These are phyloP conservation scores for Drosophila grimshawi DNA, from an alignment of 1,140 invertebrate species.

Conservation along the genomic window DNA sequence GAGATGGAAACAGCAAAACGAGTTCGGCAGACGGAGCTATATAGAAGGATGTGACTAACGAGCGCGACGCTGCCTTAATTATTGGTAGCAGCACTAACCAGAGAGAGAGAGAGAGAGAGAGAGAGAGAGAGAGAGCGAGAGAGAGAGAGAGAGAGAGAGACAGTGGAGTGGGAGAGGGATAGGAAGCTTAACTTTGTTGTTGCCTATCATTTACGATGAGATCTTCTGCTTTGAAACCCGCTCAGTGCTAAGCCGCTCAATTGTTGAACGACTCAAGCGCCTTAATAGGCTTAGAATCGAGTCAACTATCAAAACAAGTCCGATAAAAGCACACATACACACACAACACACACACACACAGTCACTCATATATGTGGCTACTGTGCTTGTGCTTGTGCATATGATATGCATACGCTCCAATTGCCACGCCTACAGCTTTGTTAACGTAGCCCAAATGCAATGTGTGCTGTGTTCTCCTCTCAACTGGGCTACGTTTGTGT, in stretches of 20 bases:
- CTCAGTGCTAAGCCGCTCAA: constrained; percentile 70
- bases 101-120: neutral
- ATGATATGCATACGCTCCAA: constrained; percentile 72
- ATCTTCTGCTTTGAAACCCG: constrained; percentile 55
- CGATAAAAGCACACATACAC: constrained; percentile 59
- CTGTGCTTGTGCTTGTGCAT: constrained; percentile 43
- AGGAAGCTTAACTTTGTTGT: constrained; percentile 37
- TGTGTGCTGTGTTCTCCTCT: constrained; percentile 12
- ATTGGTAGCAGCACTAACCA: constrained; percentile 45
- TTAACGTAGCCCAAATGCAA: constrained; percentile 59
- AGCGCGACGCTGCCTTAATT: constrained; percentile 70
- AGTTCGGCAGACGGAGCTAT: constrained; percentile 2
- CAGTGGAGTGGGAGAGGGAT: neutral
- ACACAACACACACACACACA: constrained; percentile 16
- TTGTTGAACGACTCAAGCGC: constrained; percentile 72
- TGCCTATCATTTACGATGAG: constrained; percentile 35
- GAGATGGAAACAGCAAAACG: constrained; percentile 8
- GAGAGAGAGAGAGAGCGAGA: neutral
- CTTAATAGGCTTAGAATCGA: constrained; percentile 76
- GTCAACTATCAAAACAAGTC: constrained; percentile 81
- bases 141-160: neutral
- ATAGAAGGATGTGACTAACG: constrained; percentile 64
- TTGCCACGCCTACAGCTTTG: constrained; percentile 68
- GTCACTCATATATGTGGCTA: constrained; percentile 8
- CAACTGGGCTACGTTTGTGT: constrained; percentile 54